These are phyloP conservation scores for Ennomos fuscantarius DNA, from an alignment of 2,888 invertebrate species.

Conservation along the genomic window DNA sequence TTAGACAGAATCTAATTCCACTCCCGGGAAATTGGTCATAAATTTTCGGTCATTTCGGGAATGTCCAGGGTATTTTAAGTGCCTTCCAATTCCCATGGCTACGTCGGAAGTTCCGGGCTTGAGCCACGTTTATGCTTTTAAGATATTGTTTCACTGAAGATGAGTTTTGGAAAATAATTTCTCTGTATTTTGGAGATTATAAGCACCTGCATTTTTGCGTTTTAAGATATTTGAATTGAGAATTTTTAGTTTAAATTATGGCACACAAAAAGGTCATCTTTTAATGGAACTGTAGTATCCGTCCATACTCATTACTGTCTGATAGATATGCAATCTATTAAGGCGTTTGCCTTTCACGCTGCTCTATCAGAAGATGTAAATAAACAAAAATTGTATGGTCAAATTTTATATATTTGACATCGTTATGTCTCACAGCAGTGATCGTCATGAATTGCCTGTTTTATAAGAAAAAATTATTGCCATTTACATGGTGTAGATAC, in stretches of 20 bases:
- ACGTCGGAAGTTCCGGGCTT: conserved; percentile 44
- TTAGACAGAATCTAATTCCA: conserved; percentile 55
- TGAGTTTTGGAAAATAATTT: conserved; percentile 15
- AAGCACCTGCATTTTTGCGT: conserved; percentile 16
- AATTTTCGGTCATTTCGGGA: conserved; percentile 61
- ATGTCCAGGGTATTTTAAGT: conserved; percentile 49
- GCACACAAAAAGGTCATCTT: too few species aligned
- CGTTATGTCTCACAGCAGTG: too few species aligned
- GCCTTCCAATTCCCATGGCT: conserved; percentile 47
- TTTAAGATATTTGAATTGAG: neutral
- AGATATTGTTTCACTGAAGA: conserved; percentile 17
- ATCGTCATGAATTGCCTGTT: too few species aligned
- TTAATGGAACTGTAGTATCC: too few species aligned
- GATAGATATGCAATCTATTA: too few species aligned
- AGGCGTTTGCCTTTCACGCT: too few species aligned
- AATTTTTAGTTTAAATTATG: neutral
- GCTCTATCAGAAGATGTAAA: too few species aligned
- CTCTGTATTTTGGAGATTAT: conserved; percentile 20
- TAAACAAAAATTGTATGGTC: too few species aligned
- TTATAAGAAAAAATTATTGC: too few species aligned
- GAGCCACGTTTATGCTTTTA: conserved; percentile 39
- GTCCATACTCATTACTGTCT: too few species aligned
- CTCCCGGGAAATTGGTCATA: conserved; percentile 62
- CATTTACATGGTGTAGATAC: too few species aligned
- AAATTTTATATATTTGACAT: too few species aligned